These are phyloP conservation scores for Quadroppia sp. DNA, from an alignment of 2,888 invertebrate species.

Conservation along the genomic window DNA sequence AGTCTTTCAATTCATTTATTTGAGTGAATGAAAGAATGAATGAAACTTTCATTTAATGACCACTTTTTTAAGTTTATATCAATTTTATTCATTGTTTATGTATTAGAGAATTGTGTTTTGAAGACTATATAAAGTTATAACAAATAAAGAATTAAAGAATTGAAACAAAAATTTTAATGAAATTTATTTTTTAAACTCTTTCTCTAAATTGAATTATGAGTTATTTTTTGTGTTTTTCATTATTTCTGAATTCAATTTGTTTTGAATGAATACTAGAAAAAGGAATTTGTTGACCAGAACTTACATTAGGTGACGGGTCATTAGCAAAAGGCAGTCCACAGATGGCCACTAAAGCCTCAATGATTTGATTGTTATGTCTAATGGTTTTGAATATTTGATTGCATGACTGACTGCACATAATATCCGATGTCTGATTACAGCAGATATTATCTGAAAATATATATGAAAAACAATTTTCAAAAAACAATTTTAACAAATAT, in stretches of 20 bases:
- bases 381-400: constrained; percentile 9
- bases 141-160: not conserved
- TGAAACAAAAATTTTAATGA: not conserved
- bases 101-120: no score
- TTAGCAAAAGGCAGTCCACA: constrained; percentile 14
- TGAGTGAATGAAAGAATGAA: not conserved
- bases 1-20: not conserved
- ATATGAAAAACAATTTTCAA: not conserved
- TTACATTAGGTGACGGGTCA: constrained; percentile 18
- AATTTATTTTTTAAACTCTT: not conserved
- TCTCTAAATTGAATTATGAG: not conserved
- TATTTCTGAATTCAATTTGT: not conserved
- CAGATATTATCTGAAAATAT: not conserved
- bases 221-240: not conserved
- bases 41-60: not conserved
- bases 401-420: not conserved
- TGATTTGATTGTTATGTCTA: not conserved
- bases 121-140: not conserved
- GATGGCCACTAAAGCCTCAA: constrained; percentile 6
- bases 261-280: not conserved
- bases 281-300: not conserved
- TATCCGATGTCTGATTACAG: constrained; percentile 25
- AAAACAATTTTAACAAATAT: not conserved
- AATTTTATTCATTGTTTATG: not conserved
- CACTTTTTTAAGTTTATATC: not conserved